These are phyloP conservation scores for Lanistes nyassanus DNA, from an alignment of 1,140 invertebrate species.

Conservation along the genomic window DNA sequence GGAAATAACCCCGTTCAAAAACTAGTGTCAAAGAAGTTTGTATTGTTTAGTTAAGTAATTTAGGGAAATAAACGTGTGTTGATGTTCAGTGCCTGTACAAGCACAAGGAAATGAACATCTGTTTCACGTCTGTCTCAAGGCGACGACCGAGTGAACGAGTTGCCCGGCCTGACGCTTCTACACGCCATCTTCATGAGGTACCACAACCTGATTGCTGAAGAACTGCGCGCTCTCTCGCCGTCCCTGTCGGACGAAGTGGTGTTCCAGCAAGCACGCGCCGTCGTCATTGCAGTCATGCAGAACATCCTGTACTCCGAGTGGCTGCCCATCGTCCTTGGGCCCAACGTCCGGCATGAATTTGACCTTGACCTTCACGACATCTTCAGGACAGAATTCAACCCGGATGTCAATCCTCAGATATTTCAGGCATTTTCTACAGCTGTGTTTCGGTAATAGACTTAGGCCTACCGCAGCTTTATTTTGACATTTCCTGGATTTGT, in stretches of 20 bases:
- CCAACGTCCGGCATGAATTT: slow-evolving; percentile 4
- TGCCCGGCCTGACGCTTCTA: slow-evolving; percentile 79
- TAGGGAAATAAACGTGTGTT: too few species aligned
- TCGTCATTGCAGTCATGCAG: slow-evolving; percentile 95
- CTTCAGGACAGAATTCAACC: slow-evolving; percentile 62
- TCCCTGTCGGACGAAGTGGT: slow-evolving; percentile 87
- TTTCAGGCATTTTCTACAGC: slow-evolving; percentile 74
- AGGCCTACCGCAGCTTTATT: slow-evolving; percentile 54
- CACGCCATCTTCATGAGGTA: slow-evolving; percentile 95
- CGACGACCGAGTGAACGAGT: slow-evolving; percentile 41
- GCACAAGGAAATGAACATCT: not conserved
- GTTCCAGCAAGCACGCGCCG: slow-evolving; percentile 84
- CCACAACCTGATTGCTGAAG: slow-evolving; percentile 88
- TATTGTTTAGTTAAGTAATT: too few species aligned
- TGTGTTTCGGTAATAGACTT: slow-evolving; percentile 76
- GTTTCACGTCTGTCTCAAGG: slow-evolving; percentile 30
- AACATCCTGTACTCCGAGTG: slow-evolving; percentile 33
- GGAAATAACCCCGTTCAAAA: not conserved
- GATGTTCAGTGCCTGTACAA: not conserved
- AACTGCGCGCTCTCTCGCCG: slow-evolving; percentile 81
- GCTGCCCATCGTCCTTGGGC: slow-evolving; percentile 34
- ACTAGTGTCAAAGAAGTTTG: not conserved
- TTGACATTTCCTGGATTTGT: too few species aligned
- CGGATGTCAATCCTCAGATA: slow-evolving; percentile 68
- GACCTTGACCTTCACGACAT: not conserved